phyloP scores from a whole-genome alignment of 2,888 invertebrate species.

The Leptodirus hochenwartii region DNA sequence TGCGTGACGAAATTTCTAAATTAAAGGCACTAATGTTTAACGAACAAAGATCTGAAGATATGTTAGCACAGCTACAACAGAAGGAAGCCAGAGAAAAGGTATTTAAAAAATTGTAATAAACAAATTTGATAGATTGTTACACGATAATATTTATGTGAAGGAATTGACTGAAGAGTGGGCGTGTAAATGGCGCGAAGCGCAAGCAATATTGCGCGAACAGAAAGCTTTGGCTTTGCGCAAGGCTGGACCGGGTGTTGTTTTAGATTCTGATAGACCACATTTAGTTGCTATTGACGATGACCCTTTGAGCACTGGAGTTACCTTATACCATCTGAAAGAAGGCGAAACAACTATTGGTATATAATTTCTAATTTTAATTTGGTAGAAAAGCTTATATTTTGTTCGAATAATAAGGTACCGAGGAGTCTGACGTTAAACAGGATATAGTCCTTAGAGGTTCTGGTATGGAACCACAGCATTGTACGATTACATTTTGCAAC shows the following conservation, averaged over 20 bases:
- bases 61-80: constrained; percentile 69
- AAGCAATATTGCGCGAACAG: constrained; percentile 75
- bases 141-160: constrained; percentile 11
- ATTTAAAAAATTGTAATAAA: not conserved
- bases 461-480: constrained; percentile 61
- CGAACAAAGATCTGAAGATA: constrained; percentile 19
- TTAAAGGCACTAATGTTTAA: constrained; percentile 55
- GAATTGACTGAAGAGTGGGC: constrained; percentile 77
- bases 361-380: no score
- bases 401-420: no score
- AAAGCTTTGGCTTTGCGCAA: constrained; percentile 71
- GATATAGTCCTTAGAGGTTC: constrained; percentile 41
- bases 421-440: constrained; percentile 44
- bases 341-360: constrained; percentile 75
- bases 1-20: constrained; percentile 70
- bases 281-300: constrained; percentile 85
- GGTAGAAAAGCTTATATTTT: no score
- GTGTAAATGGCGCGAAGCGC: constrained; percentile 83
- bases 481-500: constrained; percentile 47
- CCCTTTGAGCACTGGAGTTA: constrained; percentile 75
- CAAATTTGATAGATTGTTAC: not conserved
- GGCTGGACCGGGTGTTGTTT: constrained; percentile 72
- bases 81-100: constrained; percentile 83
- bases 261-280: constrained; percentile 84
- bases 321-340: constrained; percentile 80